A percentile compares a stretch with the other conserved stretches of the same genome.
phyloP scores from a whole-genome alignment of 1,140 invertebrate species.

The Saccostrea echinata region DNA sequence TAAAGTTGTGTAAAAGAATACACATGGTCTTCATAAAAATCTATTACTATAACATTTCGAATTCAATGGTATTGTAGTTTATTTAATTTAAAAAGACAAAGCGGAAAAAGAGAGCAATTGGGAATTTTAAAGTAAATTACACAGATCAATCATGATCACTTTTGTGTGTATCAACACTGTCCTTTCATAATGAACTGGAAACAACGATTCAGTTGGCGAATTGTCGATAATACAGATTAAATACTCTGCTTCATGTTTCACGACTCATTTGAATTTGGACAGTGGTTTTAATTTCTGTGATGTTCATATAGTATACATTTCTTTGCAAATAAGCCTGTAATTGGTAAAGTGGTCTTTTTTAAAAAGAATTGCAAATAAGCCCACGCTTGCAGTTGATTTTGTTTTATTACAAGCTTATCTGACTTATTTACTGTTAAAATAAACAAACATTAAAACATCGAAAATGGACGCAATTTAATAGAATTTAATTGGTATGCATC shows the following conservation, averaged over 20 bases:
- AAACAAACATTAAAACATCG: background rate
- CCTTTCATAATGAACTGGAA: background rate
- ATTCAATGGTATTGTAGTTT: too few species aligned
- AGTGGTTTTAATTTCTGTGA: constrained; percentile 21
- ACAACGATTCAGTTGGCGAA: background rate
- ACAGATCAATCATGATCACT: background rate
- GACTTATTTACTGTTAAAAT: background rate
- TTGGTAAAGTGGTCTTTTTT: background rate
- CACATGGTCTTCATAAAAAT: too few species aligned
- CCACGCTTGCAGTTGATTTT: background rate
- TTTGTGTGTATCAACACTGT: background rate
- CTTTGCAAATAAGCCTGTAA: background rate
- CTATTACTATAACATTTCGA: too few species aligned
- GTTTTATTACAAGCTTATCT: background rate
- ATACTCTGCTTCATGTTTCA: background rate
- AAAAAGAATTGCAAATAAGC: background rate
- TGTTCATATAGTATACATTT: background rate
- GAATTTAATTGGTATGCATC: background rate
- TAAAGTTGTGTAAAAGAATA: too few species aligned
- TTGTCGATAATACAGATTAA: background rate
- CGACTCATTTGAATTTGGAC: background rate
- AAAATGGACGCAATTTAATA: background rate
- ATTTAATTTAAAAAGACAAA: too few species aligned
- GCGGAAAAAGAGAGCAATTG: too few species aligned
- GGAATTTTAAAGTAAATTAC: background rate